Base-by-base conservation (phyloP, 1,140 invertebrate species). In the Drosophila ogumai region DNA sequence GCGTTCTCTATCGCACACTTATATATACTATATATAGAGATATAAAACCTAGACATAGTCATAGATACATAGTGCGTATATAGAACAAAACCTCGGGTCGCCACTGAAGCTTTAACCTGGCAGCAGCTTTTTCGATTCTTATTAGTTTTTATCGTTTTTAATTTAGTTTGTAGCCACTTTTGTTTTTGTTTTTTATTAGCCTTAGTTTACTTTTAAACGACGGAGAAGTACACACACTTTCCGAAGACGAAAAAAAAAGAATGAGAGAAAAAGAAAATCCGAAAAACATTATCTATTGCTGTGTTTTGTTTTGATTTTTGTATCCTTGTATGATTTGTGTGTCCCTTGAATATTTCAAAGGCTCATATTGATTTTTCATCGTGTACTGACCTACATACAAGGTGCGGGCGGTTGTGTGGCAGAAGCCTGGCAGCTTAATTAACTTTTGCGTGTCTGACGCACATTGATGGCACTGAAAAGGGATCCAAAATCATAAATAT, bases 391-490 rank as follows among this genome's bases (percentile, higher is more conserved):
- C 85, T 82, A 88, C 85, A 84, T 90, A 72, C 22, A 32, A n/a
- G 17, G 31, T 34, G 15, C 10, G 58, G 31, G 59, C 13, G 46
- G 13, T 12, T 60, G 46, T 44, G 54, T 63, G 55, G 31, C 60
- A 47, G 66, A 86, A 86, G 46, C 52, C 43, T 28, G 52, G 56
- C 41, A 71, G 80, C 87, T 88, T 88, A 88, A 88, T 88, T 88
- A 88, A 75, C 61, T 84, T 82, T 63, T 22, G 76, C 81, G 81
- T 85, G 81, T 68, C 72, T 73, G 57, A 66, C 43, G 75, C 75
- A 75, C 81, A 69, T 88, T 32, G 61, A 44, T 36, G 64, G 41
- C 25, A 3, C 52, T 34, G 2, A 49, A 49, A 44, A 40, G 25
- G 61, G 31, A 32, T 66, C 44, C 61, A 13, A 69, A 77, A 52